A percentile compares a stretch with the other conserved stretches of the same genome.
Conservation (phyloP, 1,140 invertebrate genomes). For the Ladona fulva region DNA sequence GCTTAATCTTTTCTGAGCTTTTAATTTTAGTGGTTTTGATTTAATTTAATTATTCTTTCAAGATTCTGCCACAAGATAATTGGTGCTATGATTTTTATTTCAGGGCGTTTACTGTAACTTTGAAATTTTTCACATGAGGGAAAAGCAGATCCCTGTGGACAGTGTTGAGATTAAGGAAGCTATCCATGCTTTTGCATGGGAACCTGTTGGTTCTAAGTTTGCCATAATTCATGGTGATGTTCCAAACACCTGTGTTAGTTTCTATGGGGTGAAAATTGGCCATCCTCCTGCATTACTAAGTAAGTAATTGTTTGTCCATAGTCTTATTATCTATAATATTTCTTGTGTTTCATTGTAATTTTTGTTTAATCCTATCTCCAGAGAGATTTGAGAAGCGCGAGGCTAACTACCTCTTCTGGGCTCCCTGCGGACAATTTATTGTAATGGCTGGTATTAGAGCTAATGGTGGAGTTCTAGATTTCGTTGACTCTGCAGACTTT, state of each 20-base stretch:
- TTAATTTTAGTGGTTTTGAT: background rate
- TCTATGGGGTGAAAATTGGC: constrained; percentile 83
- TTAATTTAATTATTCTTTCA: too few species aligned
- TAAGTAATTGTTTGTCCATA: constrained; percentile 35
- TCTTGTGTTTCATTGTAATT: background rate
- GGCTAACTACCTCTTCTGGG: constrained; percentile 95
- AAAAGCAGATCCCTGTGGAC: constrained; percentile 97
- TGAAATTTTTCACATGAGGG: constrained; percentile 96
- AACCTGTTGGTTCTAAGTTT: constrained; percentile 92
- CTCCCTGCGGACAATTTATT: constrained; percentile 90
- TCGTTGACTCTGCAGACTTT: constrained; percentile 91
- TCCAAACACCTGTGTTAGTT: constrained; percentile 81
- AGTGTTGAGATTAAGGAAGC: constrained; percentile 90
- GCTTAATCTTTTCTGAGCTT: constrained; percentile 12
- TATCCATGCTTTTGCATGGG: constrained; percentile 96
- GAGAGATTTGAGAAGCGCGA: constrained; percentile 83
- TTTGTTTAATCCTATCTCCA: constrained; percentile 27
- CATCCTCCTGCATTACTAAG: constrained; percentile 78
- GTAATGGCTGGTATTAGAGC: constrained; percentile 77
- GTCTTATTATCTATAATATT: background rate
- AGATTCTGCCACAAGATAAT: too few species aligned
- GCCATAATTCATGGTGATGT: constrained; percentile 91
- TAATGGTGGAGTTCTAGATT: constrained; percentile 86
- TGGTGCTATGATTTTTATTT: constrained; percentile 24
- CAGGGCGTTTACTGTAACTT: constrained; percentile 97